Evolutionary conservation across 2,888 invertebrate species (phyloP).

Genomic region (Scaptomyza flava): DNA sequence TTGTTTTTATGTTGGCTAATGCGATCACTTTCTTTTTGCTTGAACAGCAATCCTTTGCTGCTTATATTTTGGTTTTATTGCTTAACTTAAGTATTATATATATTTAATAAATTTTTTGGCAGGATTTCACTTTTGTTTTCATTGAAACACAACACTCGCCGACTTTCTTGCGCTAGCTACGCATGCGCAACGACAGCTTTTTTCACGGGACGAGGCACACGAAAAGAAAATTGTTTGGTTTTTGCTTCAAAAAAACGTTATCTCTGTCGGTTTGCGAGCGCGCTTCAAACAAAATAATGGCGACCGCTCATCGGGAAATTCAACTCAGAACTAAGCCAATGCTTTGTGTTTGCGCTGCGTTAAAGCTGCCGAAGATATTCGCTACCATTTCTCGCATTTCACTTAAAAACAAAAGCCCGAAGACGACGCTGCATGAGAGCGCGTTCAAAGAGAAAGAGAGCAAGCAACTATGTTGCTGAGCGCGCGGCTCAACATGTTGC

Average conservation of each 20-base stretch:
- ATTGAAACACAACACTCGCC: conserved; percentile 19
- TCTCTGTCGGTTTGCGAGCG: conserved; percentile 22
- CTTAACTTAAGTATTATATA: neutral
- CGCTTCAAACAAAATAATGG: conserved; percentile 30
- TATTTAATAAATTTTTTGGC: conserved; percentile 4
- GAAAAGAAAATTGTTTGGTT: conserved; percentile 67
- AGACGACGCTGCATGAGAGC: conserved; percentile 17
- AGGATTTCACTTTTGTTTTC: conserved; percentile 80
- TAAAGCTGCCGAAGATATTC: conserved; percentile 57
- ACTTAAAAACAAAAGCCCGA: conserved; percentile 39
- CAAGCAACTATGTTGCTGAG: conserved; percentile 31
- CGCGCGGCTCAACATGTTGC: conserved; percentile 49
- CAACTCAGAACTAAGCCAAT: conserved; percentile 83
- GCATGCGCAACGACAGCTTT: conserved; percentile 64
- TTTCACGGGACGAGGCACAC: conserved; percentile 59
- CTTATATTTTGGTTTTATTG: neutral
- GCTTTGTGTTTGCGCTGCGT: conserved; percentile 60
- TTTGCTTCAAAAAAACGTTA: conserved; percentile 20
- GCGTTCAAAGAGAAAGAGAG: neutral
- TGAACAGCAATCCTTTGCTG: conserved; percentile 37
- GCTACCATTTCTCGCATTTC: conserved; percentile 62
- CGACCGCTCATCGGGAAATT: conserved; percentile 81
- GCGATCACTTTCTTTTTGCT: conserved; percentile 68
- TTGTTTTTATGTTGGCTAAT: conserved; percentile 7
- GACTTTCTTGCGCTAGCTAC: conserved; percentile 60